Base-by-base conservation (phyloP, 2,888 invertebrate species). In the Pteria penguin region DNA sequence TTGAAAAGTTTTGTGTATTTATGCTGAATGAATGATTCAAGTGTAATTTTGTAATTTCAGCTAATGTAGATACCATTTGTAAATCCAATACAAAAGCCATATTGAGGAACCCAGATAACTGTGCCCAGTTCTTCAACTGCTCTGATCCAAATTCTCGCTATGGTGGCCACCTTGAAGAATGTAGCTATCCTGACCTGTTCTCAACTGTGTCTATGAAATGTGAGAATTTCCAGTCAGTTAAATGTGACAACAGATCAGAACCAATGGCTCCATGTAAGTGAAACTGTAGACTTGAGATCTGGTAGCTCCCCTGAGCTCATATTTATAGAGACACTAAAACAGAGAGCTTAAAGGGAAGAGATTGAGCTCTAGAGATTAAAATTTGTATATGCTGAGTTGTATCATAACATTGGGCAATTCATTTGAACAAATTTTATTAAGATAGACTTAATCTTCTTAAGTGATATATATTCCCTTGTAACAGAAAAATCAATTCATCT, bases 191-290 rank as follows among this genome's bases (percentile, higher is more conserved):
- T 2, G 80, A 83, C n/a, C 75, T 83, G 29, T 83, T 82, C 75
- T 82, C 82, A 8, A 78, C 76, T 27, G 54, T 76, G 4, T 67
- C 76, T 1, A 78, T 79, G 76, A 68, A 69, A 8, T 83, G 83
- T 68, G 77, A 79, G 32, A 72, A 78, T 55, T 81, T 81, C 62
- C 75, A 75, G 2, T 68, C 73, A 5, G 82, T 82, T 0, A 63
- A 58, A 11, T 83, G 83, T 71, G 76, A 76, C 27, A 79, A 71
- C 54, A 52, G 83, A 45, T 66, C 68, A 32, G 82, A 80, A 63
- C 82, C 82, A 1, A 70, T 74, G 63, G 80, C 83, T 3, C 83
- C 83, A 52, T 83, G 83, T 83, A 68, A 79, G 79, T 76, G n/a
- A n/a, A n/a, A n/a, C n/a, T n/a, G n/a, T n/a, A n/a, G n/a, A n/a